A percentile compares a stretch with the other conserved stretches of the same genome.
Evolutionary conservation across 2,113 vertebrate species (phyloP).

Genomic region (Plestiodon gilberti): DNA sequence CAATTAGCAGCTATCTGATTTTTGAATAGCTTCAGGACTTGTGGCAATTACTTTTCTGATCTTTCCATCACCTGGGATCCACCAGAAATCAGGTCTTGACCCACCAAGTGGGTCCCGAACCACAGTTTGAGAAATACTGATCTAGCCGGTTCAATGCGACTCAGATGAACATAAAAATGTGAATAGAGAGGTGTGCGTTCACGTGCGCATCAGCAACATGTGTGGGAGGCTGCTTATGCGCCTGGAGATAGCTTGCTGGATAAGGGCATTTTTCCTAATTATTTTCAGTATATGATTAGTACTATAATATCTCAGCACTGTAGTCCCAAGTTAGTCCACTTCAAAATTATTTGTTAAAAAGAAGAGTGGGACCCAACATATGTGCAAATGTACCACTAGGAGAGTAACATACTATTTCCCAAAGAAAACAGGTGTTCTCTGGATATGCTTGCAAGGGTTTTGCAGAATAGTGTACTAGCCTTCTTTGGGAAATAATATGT

Average conservation of each 20-base stretch:
- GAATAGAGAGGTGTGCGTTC: neutral
- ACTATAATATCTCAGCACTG: neutral
- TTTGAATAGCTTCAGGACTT: too few species aligned
- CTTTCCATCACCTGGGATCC: too few species aligned
- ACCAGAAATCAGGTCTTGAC: too few species aligned
- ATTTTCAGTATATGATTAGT: neutral
- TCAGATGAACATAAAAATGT: neutral
- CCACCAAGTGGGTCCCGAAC: too few species aligned
- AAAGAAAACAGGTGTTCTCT: neutral
- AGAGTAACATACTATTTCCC: neutral
- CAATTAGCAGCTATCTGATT: too few species aligned
- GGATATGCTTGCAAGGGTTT: neutral
- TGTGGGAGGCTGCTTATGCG: neutral
- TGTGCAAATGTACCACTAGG: neutral
- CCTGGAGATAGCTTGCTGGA: neutral
- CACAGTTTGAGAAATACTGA: too few species aligned
- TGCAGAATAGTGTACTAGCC: neutral
- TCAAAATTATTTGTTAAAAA: neutral
- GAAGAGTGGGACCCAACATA: neutral
- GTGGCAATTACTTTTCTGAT: too few species aligned
- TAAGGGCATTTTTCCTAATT: neutral
- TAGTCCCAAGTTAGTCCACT: neutral
- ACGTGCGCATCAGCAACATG: neutral
- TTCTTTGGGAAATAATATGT: neutral
- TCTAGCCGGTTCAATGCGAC: neutral